Evolutionary conservation across 1,140 invertebrate genomes (phyloP).

Genomic region (Thaumatotibia leucotreta): DNA sequence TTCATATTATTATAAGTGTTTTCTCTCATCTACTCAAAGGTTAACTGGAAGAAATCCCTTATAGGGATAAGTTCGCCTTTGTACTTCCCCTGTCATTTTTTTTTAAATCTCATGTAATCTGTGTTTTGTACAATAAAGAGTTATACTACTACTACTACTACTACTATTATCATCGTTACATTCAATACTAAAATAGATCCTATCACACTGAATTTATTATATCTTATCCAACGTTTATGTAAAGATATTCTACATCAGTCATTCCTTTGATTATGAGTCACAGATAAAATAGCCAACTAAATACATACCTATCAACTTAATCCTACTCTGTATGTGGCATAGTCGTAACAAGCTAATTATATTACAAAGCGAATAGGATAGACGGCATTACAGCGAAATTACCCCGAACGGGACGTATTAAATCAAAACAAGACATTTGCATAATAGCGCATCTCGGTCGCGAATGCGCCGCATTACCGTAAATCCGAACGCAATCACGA

Average conservation of each 20-base stretch:
- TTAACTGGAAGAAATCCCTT: too few species aligned
- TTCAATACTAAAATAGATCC: neutral
- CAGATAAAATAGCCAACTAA: neutral
- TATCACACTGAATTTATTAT: neutral
- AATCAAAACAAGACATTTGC: conserved; percentile 39
- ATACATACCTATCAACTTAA: too few species aligned
- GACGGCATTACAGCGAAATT: conserved; percentile 16
- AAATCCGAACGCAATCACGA: conserved; percentile 36
- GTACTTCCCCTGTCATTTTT: too few species aligned
- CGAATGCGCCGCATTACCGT: conserved; percentile 38
- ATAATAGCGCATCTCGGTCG: conserved; percentile 38
- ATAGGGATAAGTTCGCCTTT: too few species aligned
- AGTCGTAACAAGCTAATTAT: neutral
- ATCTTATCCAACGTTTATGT: neutral
- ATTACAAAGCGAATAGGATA: neutral
- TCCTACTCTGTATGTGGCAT: too few species aligned
- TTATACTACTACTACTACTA: neutral
- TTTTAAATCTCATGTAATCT: too few species aligned
- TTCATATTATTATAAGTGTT: neutral
- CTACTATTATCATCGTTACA: neutral
- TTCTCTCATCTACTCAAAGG: too few species aligned
- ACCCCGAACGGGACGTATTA: conserved; percentile 32
- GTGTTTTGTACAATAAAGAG: too few species aligned
- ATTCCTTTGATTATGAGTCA: neutral
- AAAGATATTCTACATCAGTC: neutral